Percentiles rank a stretch among this genome's conserved stretches.
phyloP scores from a whole-genome alignment of 2,797 vertebrate genomes.

The Oreochromis mossambicus region DNA sequence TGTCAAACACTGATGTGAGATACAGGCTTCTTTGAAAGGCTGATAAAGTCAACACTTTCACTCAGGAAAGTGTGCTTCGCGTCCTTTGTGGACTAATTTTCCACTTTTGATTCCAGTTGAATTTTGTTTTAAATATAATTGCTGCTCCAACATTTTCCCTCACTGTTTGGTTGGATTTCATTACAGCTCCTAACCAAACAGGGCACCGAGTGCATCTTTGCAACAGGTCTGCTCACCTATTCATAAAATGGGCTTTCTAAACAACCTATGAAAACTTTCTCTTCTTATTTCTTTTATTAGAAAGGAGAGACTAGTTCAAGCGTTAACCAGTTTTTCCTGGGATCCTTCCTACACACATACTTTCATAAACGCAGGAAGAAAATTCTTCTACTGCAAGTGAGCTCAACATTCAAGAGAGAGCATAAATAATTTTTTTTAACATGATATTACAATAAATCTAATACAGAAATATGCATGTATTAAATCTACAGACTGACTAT shows the following conservation, averaged over 20 bases:
- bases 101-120: background rate
- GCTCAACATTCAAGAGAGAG: background rate
- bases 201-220: background rate
- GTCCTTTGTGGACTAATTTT: background rate
- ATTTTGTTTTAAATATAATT: background rate
- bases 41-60: background rate
- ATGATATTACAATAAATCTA: background rate
- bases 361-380: background rate
- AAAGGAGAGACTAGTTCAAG: background rate
- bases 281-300: background rate
- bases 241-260: background rate
- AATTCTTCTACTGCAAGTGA: background rate
- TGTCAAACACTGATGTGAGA: background rate
- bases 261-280: background rate
- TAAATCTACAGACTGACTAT: background rate
- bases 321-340: background rate
- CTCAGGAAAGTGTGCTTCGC: background rate
- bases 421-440: background rate
- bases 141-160: background rate
- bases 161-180: background rate
- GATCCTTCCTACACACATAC: background rate
- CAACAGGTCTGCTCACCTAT: background rate
- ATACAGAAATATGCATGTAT: background rate
- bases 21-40: background rate
- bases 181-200: background rate